phyloP scores from a whole-genome alignment of 2,113 vertebrate genomes.

The Merops nubicus region DNA sequence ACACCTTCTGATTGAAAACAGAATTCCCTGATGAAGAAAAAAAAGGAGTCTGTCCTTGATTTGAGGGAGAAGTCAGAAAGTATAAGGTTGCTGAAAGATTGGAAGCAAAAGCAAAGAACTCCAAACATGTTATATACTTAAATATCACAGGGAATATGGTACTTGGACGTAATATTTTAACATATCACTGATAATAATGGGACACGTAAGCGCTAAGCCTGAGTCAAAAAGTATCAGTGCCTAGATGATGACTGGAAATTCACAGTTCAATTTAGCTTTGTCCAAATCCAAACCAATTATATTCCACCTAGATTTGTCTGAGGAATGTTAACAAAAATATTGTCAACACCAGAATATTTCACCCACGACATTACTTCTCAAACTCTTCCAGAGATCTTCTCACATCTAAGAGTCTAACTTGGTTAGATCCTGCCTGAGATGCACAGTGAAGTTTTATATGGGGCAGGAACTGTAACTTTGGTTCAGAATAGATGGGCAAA shows the following conservation, averaged over 20 bases:
- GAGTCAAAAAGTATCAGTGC: neutral
- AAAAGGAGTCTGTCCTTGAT: neutral
- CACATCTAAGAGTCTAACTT: accelerated
- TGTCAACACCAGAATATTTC: neutral
- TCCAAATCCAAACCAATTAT: neutral
- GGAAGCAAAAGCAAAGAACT: conserved; percentile 24
- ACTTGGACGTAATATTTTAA: neutral
- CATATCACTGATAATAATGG: neutral
- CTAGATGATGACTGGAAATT: neutral
- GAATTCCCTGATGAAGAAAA: conserved; percentile 1
- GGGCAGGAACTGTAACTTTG: neutral
- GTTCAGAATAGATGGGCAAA: neutral
- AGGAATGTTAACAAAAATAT: neutral
- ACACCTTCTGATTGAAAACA: conserved; percentile 59
- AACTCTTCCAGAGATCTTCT: neutral
- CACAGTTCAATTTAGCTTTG: neutral
- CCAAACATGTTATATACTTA: neutral
- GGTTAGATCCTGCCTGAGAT: neutral
- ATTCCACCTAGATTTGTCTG: neutral
- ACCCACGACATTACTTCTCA: neutral
- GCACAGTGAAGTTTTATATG: neutral
- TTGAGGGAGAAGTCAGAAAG: conserved; percentile 24
- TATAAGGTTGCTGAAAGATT: conserved; percentile 55
- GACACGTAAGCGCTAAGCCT: neutral
- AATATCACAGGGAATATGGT: conserved; percentile 9